These are phyloP conservation scores for Micrastur ruficollis DNA, from an alignment of 2,797 vertebrate genomes.

Conservation along the genomic window DNA sequence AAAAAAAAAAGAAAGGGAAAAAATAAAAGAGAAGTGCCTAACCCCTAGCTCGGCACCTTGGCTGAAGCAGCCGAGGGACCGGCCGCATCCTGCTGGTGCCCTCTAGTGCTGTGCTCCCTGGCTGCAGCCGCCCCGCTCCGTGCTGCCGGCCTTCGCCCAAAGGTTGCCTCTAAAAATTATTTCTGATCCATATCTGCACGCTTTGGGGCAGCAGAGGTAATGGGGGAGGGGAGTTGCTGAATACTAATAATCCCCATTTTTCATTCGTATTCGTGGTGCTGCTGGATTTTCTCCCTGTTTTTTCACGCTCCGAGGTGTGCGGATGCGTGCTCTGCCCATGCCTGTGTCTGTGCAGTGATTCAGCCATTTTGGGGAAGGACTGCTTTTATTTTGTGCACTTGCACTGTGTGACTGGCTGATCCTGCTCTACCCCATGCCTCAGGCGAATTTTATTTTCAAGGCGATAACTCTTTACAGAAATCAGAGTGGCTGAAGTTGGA, in stretches of 20 bases:
- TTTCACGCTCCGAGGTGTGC: neutral
- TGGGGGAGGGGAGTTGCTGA: neutral
- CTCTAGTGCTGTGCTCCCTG: slow-evolving; percentile 6
- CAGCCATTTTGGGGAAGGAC: neutral
- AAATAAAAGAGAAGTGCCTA: fast-evolving
- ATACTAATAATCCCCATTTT: neutral
- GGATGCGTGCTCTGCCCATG: neutral
- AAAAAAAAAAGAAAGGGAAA: too few relatives aligned
- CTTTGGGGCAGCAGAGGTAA: neutral
- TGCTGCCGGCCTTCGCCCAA: neutral
- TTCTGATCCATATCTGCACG: neutral
- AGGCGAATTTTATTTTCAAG: neutral
- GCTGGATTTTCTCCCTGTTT: neutral
- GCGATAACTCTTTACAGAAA: neutral
- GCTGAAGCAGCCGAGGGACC: neutral
- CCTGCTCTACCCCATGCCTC: neutral
- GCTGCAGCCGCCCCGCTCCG: neutral
- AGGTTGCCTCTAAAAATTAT: fast-evolving
- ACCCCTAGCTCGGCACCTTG: fast-evolving
- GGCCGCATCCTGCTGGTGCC: slow-evolving; percentile 20
- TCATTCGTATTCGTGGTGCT: neutral
- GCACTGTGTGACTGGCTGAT: neutral
- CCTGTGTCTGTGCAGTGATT: neutral
- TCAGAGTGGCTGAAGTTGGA: neutral
- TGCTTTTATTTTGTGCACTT: neutral